Conservation (phyloP, 2,113 vertebrate genomes). For the Meriones unguiculatus region DNA sequence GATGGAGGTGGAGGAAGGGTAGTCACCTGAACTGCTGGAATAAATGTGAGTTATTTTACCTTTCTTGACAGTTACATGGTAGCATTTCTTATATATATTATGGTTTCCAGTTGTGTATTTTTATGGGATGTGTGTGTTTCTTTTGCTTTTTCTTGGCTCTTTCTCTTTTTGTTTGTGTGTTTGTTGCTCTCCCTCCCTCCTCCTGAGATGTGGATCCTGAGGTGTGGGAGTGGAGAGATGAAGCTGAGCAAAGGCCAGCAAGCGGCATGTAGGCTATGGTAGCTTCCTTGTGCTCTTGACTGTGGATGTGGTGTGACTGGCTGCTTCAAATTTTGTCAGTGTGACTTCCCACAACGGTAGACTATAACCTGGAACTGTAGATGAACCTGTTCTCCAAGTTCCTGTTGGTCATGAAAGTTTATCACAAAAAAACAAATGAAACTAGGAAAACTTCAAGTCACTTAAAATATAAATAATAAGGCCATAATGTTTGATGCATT, state of each 20-base stretch:
- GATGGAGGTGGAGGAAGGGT: not conserved
- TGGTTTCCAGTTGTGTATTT: no score
- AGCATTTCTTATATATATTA: not conserved
- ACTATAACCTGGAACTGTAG: not conserved
- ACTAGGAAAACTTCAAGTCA: not conserved
- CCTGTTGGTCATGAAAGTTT: not conserved
- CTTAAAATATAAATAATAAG: not conserved
- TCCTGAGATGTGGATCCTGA: not conserved
- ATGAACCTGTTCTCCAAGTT: not conserved
- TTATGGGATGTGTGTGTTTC: no score
- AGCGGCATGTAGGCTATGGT: not conserved
- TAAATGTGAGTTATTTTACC: not conserved
- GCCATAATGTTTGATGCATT: not conserved
- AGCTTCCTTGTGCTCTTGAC: not conserved
- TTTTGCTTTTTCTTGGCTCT: no score
- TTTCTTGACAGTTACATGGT: not conserved
- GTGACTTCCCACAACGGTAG: not conserved
- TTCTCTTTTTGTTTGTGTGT: no score
- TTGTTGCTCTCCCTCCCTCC: no score
- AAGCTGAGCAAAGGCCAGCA: not conserved
- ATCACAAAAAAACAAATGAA: not conserved
- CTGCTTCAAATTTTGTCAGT: not conserved
- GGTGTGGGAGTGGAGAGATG: not conserved
- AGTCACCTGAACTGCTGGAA: not conserved
- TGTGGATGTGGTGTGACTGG: not conserved